A percentile compares a stretch with the other conserved stretches of the same genome.
phyloP scores from a whole-genome alignment of 64 coral and sea anemone species.

The Stichodactyla helianthus region DNA sequence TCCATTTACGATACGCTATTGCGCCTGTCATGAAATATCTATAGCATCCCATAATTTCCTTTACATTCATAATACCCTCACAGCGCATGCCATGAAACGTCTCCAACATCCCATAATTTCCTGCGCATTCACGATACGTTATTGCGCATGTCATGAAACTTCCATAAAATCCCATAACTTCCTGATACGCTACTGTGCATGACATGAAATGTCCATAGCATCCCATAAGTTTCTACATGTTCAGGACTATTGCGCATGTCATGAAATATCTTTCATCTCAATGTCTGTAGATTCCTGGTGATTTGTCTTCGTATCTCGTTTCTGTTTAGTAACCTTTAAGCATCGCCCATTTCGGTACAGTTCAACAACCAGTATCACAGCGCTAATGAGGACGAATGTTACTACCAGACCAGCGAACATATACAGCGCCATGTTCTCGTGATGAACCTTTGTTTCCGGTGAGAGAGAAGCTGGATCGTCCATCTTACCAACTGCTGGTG shows the following conservation, averaged over 20 bases:
- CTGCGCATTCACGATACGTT: not conserved
- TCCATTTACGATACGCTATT: not conserved
- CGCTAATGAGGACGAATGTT: conserved; percentile 88
- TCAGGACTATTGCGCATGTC: conserved; percentile 5
- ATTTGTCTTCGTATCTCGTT: conserved; percentile 48
- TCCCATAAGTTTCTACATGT: not conserved
- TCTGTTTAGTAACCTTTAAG: conserved; percentile 36
- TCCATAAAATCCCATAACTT: not conserved
- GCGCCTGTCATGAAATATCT: not conserved
- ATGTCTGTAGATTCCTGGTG: conserved; percentile 36
- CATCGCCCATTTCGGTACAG: conserved; percentile 91
- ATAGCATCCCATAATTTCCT: not conserved
- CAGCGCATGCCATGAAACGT: not conserved
- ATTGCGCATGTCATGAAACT: not conserved
- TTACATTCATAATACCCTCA: not conserved
- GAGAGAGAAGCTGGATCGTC: conserved; percentile 33
- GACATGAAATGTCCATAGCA: not conserved
- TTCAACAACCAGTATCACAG: conserved; percentile 84
- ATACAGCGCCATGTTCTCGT: conserved; percentile 94
- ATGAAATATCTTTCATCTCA: conserved; percentile 51
- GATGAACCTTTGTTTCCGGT: conserved; percentile 75
- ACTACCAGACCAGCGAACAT: conserved; percentile 97
- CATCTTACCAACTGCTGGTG: not conserved
- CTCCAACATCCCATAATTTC: not conserved
- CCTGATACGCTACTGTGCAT: not conserved